Conservation (phyloP, 2,113 vertebrate species). For the Puma concolor region DNA sequence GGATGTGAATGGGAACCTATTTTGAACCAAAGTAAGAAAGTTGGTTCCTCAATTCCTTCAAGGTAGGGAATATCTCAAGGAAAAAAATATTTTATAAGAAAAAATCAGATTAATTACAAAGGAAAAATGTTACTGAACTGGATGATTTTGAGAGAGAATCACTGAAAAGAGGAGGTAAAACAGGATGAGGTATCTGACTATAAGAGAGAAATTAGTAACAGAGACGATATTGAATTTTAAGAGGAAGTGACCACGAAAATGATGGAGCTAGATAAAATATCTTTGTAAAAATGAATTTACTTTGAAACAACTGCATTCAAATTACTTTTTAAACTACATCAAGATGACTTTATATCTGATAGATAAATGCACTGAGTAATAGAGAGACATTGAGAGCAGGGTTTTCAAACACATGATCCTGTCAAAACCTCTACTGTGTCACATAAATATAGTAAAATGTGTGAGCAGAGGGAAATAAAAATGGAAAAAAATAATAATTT, state of each 20-base stretch:
- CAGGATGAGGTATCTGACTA: background rate
- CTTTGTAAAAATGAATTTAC: slow-evolving; percentile 28
- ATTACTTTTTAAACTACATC: background rate
- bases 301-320: background rate
- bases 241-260: background rate
- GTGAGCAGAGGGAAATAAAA: slow-evolving; percentile 5
- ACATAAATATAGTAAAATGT: slow-evolving; percentile 41
- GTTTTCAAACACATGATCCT: background rate
- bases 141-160: background rate
- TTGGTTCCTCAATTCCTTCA: background rate
- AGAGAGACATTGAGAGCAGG: background rate
- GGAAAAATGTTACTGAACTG: background rate
- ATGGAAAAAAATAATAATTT: slow-evolving; percentile 47
- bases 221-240: background rate
- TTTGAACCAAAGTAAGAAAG: background rate
- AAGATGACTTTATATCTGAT: background rate
- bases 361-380: background rate
- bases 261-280: background rate
- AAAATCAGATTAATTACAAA: background rate
- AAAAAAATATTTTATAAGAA: background rate
- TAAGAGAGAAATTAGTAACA: background rate
- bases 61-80: background rate
- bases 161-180: background rate
- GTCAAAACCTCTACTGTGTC: background rate
- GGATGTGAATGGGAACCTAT: background rate